Base-by-base conservation (phyloP, 2,888 invertebrate species). In the Acronicta aceris region DNA sequence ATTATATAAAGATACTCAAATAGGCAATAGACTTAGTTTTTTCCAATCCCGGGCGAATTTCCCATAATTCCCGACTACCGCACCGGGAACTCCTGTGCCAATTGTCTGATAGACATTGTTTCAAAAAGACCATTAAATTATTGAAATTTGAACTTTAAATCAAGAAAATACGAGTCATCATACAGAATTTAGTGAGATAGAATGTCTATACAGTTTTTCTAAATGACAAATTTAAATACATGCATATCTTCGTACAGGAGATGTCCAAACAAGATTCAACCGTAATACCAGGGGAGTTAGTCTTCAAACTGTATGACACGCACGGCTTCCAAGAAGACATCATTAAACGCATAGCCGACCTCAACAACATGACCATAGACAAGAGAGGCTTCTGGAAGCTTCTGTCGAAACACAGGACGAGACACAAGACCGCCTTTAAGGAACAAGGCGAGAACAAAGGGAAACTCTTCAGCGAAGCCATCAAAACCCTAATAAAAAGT, bases 241-340 rank as follows among this genome's bases (percentile, higher is more conserved):
- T n/a, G n/a, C n/a, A n/a, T n/a, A n/a, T n/a, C n/a, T 10, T 40
- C 55, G 25, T 16, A 49, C 88, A 94, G 93, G 74, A 81, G n/a
- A 93, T 93, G 91, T 71, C 85, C 49, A 90, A 88, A 60, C 77
- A 79, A 57, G 84, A 89, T 6, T 76, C 90, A 16, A 84, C 87
- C 5, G 86, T 87, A 58, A 95, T 98, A 66, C 95, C 96, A 3
- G 96, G 96, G 0, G 95, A 96, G 55, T 86, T 97, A 54, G 96
- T 97, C 0, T 97, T 96, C 83, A 97, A 96, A 87, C 85, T 98
- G 16, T 97, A 97, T 74, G 97, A 97, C 83, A 97, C 97, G 0
- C 96, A 97, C 85, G 98, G 98, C 40, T 95, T 98, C 57, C 96
- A 96, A 81, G 95, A 96, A 76, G 96, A 97, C 47, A 86, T 96